Conservation (phyloP, 2,113 vertebrate genomes). For the Perca flavescens region DNA sequence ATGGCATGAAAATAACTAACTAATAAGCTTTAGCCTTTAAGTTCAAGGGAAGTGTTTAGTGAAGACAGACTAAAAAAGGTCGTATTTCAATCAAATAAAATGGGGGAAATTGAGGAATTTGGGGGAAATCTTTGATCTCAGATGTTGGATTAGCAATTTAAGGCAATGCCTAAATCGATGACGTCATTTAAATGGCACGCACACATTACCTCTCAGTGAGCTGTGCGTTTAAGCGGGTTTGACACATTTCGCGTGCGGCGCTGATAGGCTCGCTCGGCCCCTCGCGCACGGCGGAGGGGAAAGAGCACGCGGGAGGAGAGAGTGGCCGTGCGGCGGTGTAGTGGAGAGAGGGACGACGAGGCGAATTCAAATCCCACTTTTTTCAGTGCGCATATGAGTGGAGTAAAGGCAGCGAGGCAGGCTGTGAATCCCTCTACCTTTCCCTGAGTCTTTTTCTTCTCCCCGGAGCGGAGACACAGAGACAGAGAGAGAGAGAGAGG, state of each 20-base stretch:
- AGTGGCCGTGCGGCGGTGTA: conserved; percentile 6
- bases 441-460: conserved; percentile 39
- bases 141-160: not conserved
- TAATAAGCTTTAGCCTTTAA: not conserved
- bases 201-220: too few relatives aligned
- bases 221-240: conserved; percentile 54
- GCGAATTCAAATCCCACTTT: conserved; percentile 38
- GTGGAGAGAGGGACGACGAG: conserved; percentile 23
- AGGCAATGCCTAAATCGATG: not conserved
- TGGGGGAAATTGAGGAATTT: not conserved
- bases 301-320: conserved; percentile 23
- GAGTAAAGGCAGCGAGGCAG: conserved; percentile 43
- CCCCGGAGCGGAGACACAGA: conserved; percentile 51
- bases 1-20: too few relatives aligned
- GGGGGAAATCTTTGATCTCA: not conserved
- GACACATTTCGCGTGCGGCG: conserved; percentile 81
- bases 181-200: conserved; percentile 2
- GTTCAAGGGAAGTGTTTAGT: not conserved
- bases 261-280: conserved; percentile 44
- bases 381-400: conserved; percentile 43
- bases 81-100: not conserved
- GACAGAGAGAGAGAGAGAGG: not conserved
- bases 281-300: not conserved
- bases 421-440: conserved; percentile 50
- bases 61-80: not conserved